Base-by-base conservation (phyloP, 2,888 invertebrate genomes). In the Lasioglossum lativentre region DNA sequence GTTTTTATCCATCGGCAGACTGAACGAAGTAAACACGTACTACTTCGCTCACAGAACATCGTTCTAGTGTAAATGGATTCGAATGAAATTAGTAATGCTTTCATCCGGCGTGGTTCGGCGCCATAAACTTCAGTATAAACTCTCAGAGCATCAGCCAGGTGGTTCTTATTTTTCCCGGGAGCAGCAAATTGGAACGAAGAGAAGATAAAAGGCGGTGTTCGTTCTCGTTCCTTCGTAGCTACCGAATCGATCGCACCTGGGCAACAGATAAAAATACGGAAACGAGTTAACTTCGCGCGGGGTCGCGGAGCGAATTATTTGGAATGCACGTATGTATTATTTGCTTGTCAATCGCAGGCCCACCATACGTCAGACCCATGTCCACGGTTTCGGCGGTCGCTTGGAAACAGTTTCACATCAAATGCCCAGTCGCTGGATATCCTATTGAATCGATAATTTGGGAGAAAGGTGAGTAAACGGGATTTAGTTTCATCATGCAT, bases 381-480 rank as follows among this genome's bases (percentile, higher is more conserved):
- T 93, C 95, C 66, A 90, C 93, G 78, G 94, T 95, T 86, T 94
- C 95, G 76, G 95, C 95, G 70, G 95, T 96, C 34, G 95, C 95
- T n/a, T 96, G 95, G 70, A 95, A 96, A 88, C 95, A 94, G 80
- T 92, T 96, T 63, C 93, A 94, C 47, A 95, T 96, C 82, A 95
- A 95, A 88, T 96, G 96, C 91, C 96, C 96, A 81, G 96, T 96
- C 27, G 96, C 96, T 59, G 96, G 96, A 47, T 96, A 95, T 92
- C 96, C 96, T 30, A 95, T 96, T 72, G 95, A 95, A 86, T 94
- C 95, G 42, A 93, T 95, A 85, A 94, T 96, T 82, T 96, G 96
- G 96, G 96, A 95, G 87, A 96, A 96, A 95, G 96, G 96, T 96
- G 92, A 93, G 94, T 87, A 78, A 80, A 40, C 47, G 23, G 4